Percentiles rank a stretch among this genome's conserved stretches.
These are phyloP conservation scores for Plagiodera versicolora DNA, from an alignment of 2,888 invertebrate genomes.

Conservation along the genomic window DNA sequence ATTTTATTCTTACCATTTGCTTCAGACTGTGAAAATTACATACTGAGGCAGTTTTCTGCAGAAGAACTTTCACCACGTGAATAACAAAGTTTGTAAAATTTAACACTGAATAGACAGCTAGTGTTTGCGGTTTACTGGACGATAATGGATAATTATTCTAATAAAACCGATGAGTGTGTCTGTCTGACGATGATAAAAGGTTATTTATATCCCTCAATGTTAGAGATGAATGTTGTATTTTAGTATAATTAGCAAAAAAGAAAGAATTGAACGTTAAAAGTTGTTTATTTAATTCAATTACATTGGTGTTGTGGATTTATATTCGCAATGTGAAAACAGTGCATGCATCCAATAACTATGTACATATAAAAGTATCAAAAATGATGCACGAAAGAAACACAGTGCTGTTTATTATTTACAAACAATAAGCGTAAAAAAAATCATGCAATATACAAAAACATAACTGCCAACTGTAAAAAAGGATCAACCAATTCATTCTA, in stretches of 20 bases:
- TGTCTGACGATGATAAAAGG: conserved; percentile 26
- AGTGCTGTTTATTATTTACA: conserved; percentile 30
- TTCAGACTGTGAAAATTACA: too few species aligned
- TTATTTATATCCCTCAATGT: conserved; percentile 31
- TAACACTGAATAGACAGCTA: conserved; percentile 19
- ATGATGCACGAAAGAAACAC: conserved; percentile 25
- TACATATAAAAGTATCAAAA: conserved; percentile 21
- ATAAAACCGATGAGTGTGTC: conserved; percentile 30
- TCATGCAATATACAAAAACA: conserved; percentile 23
- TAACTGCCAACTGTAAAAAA: neutral
- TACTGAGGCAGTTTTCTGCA: too few species aligned
- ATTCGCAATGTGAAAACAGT: conserved; percentile 22
- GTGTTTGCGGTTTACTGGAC: conserved; percentile 17
- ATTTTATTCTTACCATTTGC: too few species aligned
- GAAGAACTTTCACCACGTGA: too few species aligned
- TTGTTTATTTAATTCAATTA: conserved; percentile 27
- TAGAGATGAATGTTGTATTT: conserved; percentile 25
- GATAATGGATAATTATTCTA: conserved; percentile 22
- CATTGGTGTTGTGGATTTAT: conserved; percentile 24
- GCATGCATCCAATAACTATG: conserved; percentile 29
- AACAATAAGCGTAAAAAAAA: conserved; percentile 30
- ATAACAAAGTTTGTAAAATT: too few species aligned
- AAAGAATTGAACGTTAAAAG: conserved; percentile 28
- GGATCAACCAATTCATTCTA: neutral
- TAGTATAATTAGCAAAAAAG: conserved; percentile 39